phyloP scores from a whole-genome alignment of 2,113 vertebrate species.

The Xiphophorus hellerii region DNA sequence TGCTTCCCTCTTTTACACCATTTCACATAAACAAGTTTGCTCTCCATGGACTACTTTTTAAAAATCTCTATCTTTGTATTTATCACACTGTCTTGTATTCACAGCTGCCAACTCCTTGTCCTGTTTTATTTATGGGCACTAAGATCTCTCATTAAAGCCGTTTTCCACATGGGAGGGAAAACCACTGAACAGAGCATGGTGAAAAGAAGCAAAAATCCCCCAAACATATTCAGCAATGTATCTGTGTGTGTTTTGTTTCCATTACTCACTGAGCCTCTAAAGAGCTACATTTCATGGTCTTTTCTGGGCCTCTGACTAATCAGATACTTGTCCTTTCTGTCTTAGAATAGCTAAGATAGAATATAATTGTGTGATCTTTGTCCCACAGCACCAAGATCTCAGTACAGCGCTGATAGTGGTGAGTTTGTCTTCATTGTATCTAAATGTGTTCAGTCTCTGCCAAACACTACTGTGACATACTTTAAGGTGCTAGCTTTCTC shows the following conservation, averaged over 20 bases:
- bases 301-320: conserved; percentile 29
- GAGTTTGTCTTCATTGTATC: conserved; percentile 62
- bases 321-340: not conserved
- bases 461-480: not conserved
- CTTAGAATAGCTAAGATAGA: not conserved
- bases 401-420: conserved; percentile 91
- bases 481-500: not conserved
- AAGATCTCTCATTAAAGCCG: conserved; percentile 69
- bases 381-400: conserved; percentile 87
- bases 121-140: conserved; percentile 77
- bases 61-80: conserved; percentile 27
- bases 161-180: conserved; percentile 50
- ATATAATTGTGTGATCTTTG: conserved; percentile 27
- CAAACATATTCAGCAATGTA: conserved; percentile 2
- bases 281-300: conserved; percentile 19
- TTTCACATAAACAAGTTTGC: not conserved
- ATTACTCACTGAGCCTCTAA: conserved; percentile 29
- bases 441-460: not conserved
- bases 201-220: not conserved
- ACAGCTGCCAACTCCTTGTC: conserved; percentile 67
- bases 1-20: not conserved
- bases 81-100: conserved; percentile 34
- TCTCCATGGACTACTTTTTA: conserved; percentile 22
- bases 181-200: conserved; percentile 30
- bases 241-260: not conserved